phyloP scores from a whole-genome alignment of 2,888 invertebrate species.

The Andricus curvator region DNA sequence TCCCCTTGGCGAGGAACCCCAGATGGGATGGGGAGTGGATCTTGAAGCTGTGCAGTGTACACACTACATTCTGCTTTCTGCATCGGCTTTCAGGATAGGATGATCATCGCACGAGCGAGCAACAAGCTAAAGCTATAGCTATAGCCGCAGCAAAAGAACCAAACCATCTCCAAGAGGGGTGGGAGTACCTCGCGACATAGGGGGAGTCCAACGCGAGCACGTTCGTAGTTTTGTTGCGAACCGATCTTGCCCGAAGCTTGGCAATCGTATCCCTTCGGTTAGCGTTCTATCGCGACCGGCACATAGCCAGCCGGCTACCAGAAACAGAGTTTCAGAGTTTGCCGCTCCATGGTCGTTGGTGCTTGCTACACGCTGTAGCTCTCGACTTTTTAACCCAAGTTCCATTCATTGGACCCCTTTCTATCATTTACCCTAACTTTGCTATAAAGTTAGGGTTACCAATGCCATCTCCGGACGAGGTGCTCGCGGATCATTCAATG shows the following conservation, averaged over 20 bases:
- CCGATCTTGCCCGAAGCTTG: slow-evolving; percentile 69
- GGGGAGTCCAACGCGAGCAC: slow-evolving; percentile 43
- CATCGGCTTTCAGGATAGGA: slow-evolving; percentile 6
- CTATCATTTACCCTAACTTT: slow-evolving; percentile 18
- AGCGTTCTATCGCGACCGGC: slow-evolving; percentile 65
- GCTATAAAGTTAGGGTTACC: background rate
- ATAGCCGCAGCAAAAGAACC: slow-evolving; percentile 10
- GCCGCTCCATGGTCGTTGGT: slow-evolving; percentile 73
- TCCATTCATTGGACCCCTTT: slow-evolving; percentile 10
- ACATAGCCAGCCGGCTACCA: slow-evolving; percentile 63
- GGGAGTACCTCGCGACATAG: slow-evolving; percentile 40
- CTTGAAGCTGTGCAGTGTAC: background rate
- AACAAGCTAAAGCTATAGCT: slow-evolving; percentile 21
- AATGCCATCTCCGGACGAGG: slow-evolving; percentile 5
- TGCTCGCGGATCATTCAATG: slow-evolving; percentile 40
- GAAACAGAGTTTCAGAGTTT: slow-evolving; percentile 65
- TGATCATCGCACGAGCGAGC: slow-evolving; percentile 44
- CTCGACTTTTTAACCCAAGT: slow-evolving; percentile 40
- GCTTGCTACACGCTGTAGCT: slow-evolving; percentile 62
- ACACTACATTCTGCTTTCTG: background rate
- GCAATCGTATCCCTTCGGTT: slow-evolving; percentile 64
- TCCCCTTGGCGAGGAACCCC: slow-evolving; percentile 33
- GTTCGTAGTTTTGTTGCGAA: slow-evolving; percentile 65
- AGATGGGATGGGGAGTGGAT: slow-evolving; percentile 5
- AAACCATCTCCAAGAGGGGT: slow-evolving; percentile 8